Evolutionary conservation across 1,140 invertebrate genomes (phyloP).

Genomic region (Pseudachorutes palmiensis): DNA sequence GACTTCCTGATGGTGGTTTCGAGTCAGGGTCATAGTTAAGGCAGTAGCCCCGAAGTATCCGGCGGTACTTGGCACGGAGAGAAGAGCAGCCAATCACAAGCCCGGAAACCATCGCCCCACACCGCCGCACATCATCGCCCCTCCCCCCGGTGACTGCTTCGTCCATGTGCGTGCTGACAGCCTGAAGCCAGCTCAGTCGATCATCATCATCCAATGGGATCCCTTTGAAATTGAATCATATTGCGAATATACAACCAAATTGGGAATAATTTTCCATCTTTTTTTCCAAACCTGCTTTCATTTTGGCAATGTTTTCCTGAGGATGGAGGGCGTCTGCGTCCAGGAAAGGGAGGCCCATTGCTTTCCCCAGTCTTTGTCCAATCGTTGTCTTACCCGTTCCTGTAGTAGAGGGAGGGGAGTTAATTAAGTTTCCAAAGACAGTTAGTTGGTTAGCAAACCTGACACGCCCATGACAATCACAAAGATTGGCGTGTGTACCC

Average conservation of each 20-base stretch:
- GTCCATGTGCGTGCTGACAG: neutral
- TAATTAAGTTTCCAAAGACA: no score
- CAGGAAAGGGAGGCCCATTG: neutral
- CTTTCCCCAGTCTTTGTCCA: neutral
- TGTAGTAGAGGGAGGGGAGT: no score
- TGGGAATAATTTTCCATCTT: no score
- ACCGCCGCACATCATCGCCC: no score
- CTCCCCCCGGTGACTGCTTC: neutral
- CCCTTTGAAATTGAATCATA: neutral
- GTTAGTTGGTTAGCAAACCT: no score
- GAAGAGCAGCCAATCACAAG: conserved; percentile 3
- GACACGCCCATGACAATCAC: neutral
- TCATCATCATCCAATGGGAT: conserved; percentile 1
- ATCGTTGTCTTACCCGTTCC: conserved; percentile 3
- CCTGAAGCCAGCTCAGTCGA: neutral
- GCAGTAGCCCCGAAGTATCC: neutral
- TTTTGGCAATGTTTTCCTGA: neutral
- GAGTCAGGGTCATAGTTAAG: neutral
- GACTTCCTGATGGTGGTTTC: neutral
- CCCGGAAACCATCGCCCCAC: neutral
- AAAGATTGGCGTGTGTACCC: neutral
- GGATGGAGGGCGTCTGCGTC: neutral
- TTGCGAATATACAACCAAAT: no score
- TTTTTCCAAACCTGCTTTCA: conserved; percentile 6
- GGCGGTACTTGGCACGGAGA: neutral